A percentile compares a stretch with the other conserved stretches of the same genome.
These are phyloP conservation scores for Protobothrops mucrosquamatus DNA, from an alignment of 2,113 vertebrate species.

Conservation along the genomic window DNA sequence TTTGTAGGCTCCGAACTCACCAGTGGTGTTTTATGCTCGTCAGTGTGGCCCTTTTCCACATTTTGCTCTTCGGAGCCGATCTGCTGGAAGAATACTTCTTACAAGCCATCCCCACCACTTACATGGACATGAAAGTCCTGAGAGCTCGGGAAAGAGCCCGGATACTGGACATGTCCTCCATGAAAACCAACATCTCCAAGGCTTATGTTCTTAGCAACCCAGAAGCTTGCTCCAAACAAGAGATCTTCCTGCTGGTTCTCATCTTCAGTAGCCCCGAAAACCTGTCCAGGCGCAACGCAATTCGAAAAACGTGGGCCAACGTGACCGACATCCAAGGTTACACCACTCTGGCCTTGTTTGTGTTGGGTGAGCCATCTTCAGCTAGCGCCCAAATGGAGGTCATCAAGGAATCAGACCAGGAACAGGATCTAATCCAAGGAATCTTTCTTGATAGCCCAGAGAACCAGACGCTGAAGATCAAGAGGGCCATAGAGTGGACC, in stretches of 20 bases:
- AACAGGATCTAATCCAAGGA: constrained; percentile 82
- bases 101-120: constrained; percentile 74
- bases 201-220: constrained; percentile 63
- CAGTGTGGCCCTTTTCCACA: constrained; percentile 84
- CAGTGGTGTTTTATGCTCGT: constrained; percentile 93
- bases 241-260: constrained; percentile 81
- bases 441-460: constrained; percentile 65
- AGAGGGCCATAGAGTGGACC: constrained; percentile 78
- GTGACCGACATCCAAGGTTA: constrained; percentile 65
- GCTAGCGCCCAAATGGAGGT: constrained; percentile 65
- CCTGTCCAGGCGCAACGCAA: constrained; percentile 67
- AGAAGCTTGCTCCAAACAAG: constrained; percentile 63
- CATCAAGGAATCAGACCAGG: constrained; percentile 65
- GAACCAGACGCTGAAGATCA: constrained; percentile 71
- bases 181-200: constrained; percentile 74
- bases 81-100: constrained; percentile 89
- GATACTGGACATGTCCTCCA: constrained; percentile 71
- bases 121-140: constrained; percentile 72
- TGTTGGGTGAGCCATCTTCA: constrained; percentile 72
- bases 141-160: constrained; percentile 80
- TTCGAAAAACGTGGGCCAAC: constrained; percentile 87
- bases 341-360: constrained; percentile 72
- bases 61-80: constrained; percentile 87
- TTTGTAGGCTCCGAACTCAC: constrained; percentile 84
- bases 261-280: constrained; percentile 79